phyloP scores from a whole-genome alignment of 2,113 vertebrate genomes.

The Coturnix japonica region DNA sequence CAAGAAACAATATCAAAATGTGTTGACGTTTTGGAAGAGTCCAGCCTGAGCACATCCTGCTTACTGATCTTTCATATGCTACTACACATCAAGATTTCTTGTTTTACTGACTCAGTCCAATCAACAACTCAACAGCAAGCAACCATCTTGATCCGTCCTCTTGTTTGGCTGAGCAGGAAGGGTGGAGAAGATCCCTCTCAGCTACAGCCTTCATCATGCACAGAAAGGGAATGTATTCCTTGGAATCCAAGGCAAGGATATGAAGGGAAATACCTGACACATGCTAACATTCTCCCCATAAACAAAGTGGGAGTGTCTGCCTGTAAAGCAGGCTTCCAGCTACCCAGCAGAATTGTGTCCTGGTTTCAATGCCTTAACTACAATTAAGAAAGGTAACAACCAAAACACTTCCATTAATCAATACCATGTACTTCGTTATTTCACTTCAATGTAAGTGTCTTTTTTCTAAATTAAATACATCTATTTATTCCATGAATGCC shows the following conservation, averaged over 20 bases:
- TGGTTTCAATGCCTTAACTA: background rate
- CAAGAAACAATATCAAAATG: background rate
- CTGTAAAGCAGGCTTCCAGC: background rate
- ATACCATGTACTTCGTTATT: background rate
- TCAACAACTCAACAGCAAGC: background rate
- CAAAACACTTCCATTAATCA: background rate
- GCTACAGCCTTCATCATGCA: accelerated
- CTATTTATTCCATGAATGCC: background rate
- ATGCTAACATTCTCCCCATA: background rate
- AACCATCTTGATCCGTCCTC: background rate
- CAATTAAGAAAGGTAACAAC: background rate
- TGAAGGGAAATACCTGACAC: background rate
- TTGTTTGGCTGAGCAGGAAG: background rate
- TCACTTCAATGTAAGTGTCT: background rate
- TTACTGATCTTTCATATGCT: background rate
- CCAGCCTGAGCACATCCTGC: background rate
- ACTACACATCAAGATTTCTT: background rate
- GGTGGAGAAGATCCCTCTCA: background rate
- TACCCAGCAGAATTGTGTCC: background rate
- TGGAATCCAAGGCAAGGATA: background rate
- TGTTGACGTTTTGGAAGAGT: background rate
- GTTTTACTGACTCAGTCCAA: background rate
- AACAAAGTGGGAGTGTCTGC: background rate
- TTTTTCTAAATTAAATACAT: background rate
- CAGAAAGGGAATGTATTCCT: background rate